A percentile compares a stretch with the other conserved stretches of the same genome.
These are phyloP conservation scores for Cryptotermes secundus DNA, from an alignment of 1,140 invertebrate species.

Conservation along the genomic window DNA sequence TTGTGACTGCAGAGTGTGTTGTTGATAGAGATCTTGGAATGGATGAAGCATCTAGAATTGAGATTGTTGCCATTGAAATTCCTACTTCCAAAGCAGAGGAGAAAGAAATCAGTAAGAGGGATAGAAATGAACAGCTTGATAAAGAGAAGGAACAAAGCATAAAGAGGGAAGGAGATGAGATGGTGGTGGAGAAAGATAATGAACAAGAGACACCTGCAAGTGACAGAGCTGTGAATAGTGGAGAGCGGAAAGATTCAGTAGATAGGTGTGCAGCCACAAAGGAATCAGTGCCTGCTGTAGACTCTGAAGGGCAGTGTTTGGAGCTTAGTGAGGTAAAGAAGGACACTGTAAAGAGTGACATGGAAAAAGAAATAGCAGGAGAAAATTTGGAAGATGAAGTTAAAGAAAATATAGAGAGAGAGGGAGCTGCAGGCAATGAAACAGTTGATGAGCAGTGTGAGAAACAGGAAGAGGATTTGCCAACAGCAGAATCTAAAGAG, in stretches of 20 bases:
- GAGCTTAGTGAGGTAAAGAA: neutral
- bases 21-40: neutral
- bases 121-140: constrained; percentile 34
- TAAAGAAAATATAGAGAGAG: neutral
- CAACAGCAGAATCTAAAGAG: neutral
- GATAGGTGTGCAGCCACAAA: neutral
- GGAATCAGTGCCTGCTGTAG: neutral
- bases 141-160: neutral
- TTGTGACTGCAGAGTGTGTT: neutral
- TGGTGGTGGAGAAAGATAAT: neutral
- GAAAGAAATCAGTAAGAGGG: constrained; percentile 21
- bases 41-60: neutral
- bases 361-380: neutral
- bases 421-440: neutral
- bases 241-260: neutral
- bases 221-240: neutral
- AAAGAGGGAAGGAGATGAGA: neutral
- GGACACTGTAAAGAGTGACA: neutral
- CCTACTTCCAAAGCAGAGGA: constrained; percentile 8
- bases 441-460: neutral
- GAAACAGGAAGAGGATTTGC: neutral
- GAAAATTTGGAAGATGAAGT: neutral
- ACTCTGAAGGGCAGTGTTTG: neutral
- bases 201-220: neutral
- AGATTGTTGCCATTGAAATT: neutral